phyloP scores from a whole-genome alignment of 2,113 vertebrate genomes.

The Rhynchomys soricoides region DNA sequence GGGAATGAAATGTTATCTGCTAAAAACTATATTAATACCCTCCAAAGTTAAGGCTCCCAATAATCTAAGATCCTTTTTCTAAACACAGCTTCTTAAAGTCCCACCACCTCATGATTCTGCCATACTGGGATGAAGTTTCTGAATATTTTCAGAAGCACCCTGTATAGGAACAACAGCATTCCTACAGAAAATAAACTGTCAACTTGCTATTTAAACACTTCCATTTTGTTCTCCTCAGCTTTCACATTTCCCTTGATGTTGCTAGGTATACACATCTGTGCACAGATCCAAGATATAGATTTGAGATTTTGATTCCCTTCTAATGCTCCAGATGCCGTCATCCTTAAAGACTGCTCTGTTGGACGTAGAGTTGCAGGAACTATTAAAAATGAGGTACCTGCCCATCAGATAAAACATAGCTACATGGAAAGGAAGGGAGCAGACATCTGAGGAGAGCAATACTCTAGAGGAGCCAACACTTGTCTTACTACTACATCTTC shows the following conservation, averaged over 20 bases:
- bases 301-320: not conserved
- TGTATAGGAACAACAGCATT: not conserved
- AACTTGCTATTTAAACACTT: not conserved
- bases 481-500: slow-evolving; percentile 7
- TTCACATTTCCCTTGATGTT: not conserved
- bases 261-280: not conserved
- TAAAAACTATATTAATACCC: not conserved
- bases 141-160: not conserved
- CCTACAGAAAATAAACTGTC: not conserved
- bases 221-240: not conserved
- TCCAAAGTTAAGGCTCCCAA: not conserved
- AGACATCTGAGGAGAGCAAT: not conserved
- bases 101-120: not conserved
- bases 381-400: not conserved
- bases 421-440: not conserved
- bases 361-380: not conserved
- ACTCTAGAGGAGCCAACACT: not conserved
- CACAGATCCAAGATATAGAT: not conserved
- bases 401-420: slow-evolving; percentile 30
- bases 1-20: not conserved
- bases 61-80: not conserved
- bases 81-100: not conserved
- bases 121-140: not conserved
- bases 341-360: not conserved
- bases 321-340: not conserved